A percentile compares a stretch with the other conserved stretches of the same genome.
phyloP scores from a whole-genome alignment of 2,113 vertebrate genomes.

The Hippoglossus stenolepis region DNA sequence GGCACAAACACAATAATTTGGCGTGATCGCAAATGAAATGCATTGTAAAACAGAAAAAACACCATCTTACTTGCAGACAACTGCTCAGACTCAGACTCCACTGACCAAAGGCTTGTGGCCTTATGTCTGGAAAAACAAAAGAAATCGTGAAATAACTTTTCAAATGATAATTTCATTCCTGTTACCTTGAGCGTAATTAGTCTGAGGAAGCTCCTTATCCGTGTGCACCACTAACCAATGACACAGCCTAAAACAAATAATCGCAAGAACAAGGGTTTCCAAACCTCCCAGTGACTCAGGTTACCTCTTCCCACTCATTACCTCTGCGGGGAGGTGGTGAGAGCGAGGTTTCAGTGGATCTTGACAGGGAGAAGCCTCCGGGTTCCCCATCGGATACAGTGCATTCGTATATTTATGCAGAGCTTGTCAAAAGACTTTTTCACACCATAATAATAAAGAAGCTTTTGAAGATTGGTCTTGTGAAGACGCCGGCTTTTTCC shows the following conservation, averaged over 20 bases:
- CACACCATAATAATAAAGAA: constrained; percentile 19
- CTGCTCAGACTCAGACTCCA: no score
- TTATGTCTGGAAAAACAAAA: no score
- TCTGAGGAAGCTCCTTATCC: no score
- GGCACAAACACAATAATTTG: no score
- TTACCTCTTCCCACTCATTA: constrained; percentile 12
- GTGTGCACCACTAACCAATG: neutral
- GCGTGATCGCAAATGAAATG: no score
- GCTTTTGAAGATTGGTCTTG: constrained; percentile 30
- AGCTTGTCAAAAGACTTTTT: constrained; percentile 37
- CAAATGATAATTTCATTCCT: no score
- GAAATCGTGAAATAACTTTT: no score
- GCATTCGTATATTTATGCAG: constrained; percentile 13
- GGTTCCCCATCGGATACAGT: constrained; percentile 12
- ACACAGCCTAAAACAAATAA: neutral
- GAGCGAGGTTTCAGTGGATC: neutral
- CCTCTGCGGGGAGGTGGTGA: constrained; percentile 3
- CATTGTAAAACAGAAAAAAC: no score
- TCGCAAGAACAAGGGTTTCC: constrained; percentile 15
- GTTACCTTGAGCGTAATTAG: no score
- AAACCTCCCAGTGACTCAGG: constrained; percentile 17
- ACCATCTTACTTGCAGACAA: no score
- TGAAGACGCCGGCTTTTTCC: constrained; percentile 5
- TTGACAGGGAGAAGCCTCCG: constrained; percentile 34
- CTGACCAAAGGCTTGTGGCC: no score